Conservation (phyloP, 2,797 vertebrate genomes). For the Chaetodon trifasciatus region DNA sequence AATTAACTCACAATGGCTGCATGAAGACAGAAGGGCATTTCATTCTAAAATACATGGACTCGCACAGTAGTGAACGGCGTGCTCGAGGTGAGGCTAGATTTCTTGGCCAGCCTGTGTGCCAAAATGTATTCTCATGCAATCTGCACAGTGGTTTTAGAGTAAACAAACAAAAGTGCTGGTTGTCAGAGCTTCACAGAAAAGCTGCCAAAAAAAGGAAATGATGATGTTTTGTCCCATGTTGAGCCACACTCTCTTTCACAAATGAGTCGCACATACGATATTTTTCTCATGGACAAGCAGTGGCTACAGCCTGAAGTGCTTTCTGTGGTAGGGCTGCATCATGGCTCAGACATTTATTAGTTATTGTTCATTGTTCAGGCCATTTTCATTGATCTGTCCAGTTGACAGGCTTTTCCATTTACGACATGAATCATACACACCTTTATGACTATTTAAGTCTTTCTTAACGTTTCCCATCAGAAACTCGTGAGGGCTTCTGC, state of each 20-base stretch:
- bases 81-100: constrained; percentile 23
- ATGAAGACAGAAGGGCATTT: constrained; percentile 13
- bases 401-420: background rate
- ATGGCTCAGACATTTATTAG: background rate
- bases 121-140: constrained; percentile 3
- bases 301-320: background rate
- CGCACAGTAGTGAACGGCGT: constrained; percentile 1
- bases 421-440: background rate
- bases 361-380: background rate
- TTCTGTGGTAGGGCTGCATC: constrained; percentile 14
- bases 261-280: background rate
- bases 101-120: background rate
- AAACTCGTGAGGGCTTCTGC: background rate
- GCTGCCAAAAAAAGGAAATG: background rate
- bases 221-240: background rate
- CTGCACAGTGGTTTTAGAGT: constrained; percentile 9
- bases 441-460: background rate
- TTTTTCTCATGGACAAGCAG: constrained; percentile 21
- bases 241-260: constrained; percentile 10
- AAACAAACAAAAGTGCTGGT: background rate
- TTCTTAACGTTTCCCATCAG: background rate
- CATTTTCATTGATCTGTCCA: background rate
- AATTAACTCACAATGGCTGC: constrained; percentile 9
- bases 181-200: constrained; percentile 12
- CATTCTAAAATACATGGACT: constrained; percentile 19